phyloP scores from a whole-genome alignment of 2,888 invertebrate genomes.

The Metacarcinus magister region DNA sequence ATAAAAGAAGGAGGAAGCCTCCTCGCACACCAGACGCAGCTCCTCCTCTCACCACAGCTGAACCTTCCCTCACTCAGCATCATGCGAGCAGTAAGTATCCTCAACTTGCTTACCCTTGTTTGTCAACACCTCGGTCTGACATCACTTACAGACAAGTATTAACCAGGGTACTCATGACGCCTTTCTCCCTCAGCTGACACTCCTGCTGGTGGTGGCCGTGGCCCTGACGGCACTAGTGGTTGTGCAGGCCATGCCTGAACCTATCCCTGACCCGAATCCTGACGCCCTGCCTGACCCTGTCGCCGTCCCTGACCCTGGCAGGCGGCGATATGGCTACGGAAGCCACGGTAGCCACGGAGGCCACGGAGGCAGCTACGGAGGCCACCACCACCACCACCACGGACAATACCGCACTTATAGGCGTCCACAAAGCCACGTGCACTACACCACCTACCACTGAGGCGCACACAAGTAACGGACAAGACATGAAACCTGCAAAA shows the following conservation, averaged over 20 bases:
- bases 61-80: background rate
- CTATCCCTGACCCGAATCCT: background rate
- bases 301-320: background rate
- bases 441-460: background rate
- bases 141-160: background rate
- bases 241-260: background rate
- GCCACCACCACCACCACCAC: background rate
- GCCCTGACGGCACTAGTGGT: conserved; percentile 18
- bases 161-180: background rate
- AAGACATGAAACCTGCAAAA: background rate
- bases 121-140: background rate
- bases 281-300: background rate
- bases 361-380: background rate
- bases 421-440: background rate
- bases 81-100: background rate
- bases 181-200: background rate
- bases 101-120: background rate
- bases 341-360: too few species aligned
- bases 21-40: background rate
- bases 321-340: background rate
- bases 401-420: background rate
- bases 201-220: background rate
- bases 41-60: background rate
- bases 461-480: background rate
- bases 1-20: background rate